Conservation (phyloP, 2,888 invertebrate genomes). For the Crepidodera aurea region DNA sequence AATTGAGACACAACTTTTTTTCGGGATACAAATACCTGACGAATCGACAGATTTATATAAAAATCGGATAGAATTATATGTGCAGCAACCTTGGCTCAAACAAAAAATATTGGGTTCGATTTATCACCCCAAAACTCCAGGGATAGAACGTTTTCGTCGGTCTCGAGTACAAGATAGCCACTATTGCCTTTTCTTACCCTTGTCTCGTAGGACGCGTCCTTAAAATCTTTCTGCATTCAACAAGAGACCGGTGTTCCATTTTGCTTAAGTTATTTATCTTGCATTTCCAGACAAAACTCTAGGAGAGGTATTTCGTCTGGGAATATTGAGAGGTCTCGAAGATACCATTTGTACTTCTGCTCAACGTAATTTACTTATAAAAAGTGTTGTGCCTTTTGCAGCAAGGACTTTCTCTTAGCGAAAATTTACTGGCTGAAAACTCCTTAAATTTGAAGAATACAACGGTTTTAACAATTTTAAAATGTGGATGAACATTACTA, state of each 20-base stretch:
- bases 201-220: slow-evolving; percentile 45
- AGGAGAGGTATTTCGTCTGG: slow-evolving; percentile 27
- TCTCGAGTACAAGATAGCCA: slow-evolving; percentile 41
- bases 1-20: not conserved
- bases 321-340: slow-evolving; percentile 28
- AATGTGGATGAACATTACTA: too few species aligned
- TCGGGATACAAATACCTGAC: not conserved
- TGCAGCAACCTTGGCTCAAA: slow-evolving; percentile 7
- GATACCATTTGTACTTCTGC: slow-evolving; percentile 22
- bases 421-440: too few species aligned
- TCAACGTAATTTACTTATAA: slow-evolving; percentile 16
- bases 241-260: slow-evolving; percentile 40
- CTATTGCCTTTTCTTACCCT: slow-evolving; percentile 47
- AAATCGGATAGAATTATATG: not conserved
- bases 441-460: too few species aligned
- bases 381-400: not conserved
- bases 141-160: slow-evolving; percentile 28
- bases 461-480: too few species aligned
- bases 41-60: not conserved
- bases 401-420: too few species aligned
- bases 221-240: slow-evolving; percentile 34
- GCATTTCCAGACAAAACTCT: slow-evolving; percentile 24
- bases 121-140: slow-evolving; percentile 32
- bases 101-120: slow-evolving; percentile 33
- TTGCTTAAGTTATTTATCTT: slow-evolving; percentile 43